A percentile compares a stretch with the other conserved stretches of the same genome.
Conservation (phyloP, 2,888 invertebrate species). For the Pogonocherus hispidulus region DNA sequence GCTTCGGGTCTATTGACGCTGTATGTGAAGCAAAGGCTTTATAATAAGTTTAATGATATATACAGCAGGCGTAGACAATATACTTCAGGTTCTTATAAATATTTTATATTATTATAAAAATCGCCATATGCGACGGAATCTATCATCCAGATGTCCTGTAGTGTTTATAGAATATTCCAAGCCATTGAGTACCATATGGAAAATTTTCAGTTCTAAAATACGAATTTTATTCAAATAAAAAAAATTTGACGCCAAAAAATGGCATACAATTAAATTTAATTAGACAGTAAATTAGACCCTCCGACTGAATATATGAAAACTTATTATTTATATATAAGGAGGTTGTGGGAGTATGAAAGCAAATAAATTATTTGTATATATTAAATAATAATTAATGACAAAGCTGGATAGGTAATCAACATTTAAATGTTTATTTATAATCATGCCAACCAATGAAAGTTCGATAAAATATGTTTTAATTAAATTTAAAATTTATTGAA, state of each 20-base stretch:
- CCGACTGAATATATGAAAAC: not conserved
- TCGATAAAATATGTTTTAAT: too few relatives aligned
- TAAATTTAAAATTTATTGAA: too few relatives aligned
- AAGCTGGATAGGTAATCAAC: too few relatives aligned
- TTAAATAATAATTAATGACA: too few relatives aligned
- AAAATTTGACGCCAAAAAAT: not conserved
- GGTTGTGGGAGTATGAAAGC: conserved; percentile 4
- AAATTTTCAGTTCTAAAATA: conserved; percentile 6
- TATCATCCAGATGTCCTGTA: conserved; percentile 25
- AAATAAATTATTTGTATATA: conserved; percentile 5
- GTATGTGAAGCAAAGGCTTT: too few relatives aligned
- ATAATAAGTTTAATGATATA: too few relatives aligned
- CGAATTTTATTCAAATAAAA: not conserved
- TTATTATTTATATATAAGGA: conserved; percentile 12
- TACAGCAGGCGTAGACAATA: too few relatives aligned
- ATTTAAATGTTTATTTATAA: too few relatives aligned
- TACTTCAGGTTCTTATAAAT: too few relatives aligned
- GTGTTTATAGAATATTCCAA: conserved; percentile 7
- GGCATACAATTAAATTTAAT: conserved; percentile 2
- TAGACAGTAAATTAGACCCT: not conserved
- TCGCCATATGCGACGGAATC: conserved; percentile 9
- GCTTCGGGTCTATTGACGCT: too few relatives aligned
- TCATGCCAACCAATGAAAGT: too few relatives aligned
- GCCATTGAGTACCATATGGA: conserved; percentile 19
- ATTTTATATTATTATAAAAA: too few relatives aligned